Conservation (phyloP, 1,140 invertebrate genomes). For the Drosophila simulans region DNA sequence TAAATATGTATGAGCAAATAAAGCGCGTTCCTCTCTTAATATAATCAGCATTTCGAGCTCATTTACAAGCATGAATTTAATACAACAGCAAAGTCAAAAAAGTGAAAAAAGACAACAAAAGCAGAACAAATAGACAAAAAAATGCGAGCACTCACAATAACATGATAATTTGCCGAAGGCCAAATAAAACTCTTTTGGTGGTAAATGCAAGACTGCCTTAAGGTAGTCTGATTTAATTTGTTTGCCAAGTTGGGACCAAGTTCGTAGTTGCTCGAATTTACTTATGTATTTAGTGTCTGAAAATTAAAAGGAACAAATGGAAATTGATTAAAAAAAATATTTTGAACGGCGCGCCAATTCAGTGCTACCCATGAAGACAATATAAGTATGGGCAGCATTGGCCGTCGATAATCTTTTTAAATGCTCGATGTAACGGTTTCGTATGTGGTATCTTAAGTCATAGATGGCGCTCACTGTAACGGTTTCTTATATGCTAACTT, state of each 20-base stretch:
- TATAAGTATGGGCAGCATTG: neutral
- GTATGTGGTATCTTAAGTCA: neutral
- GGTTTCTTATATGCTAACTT: neutral
- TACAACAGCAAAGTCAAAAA: slow-evolving; percentile 7
- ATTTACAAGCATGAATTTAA: slow-evolving; percentile 25
- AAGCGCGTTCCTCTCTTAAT: slow-evolving; percentile 12
- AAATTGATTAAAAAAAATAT: neutral
- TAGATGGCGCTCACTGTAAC: slow-evolving; percentile 3
- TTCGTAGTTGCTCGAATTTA: neutral
- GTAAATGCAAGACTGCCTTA: slow-evolving; percentile 38
- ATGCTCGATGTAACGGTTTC: neutral
- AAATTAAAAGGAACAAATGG: slow-evolving; percentile 51
- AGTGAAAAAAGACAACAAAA: neutral
- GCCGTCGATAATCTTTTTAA: too few relatives aligned
- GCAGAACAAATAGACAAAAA: slow-evolving; percentile 36
- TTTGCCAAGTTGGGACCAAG: slow-evolving; percentile 14
- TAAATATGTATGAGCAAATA: slow-evolving; percentile 51
- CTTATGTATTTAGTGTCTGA: slow-evolving; percentile 39
- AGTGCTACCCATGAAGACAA: neutral
- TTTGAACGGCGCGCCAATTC: slow-evolving; percentile 30
- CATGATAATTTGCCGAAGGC: slow-evolving; percentile 69
- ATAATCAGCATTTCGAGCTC: neutral
- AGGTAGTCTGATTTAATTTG: slow-evolving; percentile 39
- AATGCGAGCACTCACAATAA: slow-evolving; percentile 48
- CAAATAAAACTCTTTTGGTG: slow-evolving; percentile 45